Evolutionary conservation across 2,797 vertebrate species (phyloP), one percentile per base, ranked within the genome.

Genomic region (Acanthurus lineatus): DNA sequence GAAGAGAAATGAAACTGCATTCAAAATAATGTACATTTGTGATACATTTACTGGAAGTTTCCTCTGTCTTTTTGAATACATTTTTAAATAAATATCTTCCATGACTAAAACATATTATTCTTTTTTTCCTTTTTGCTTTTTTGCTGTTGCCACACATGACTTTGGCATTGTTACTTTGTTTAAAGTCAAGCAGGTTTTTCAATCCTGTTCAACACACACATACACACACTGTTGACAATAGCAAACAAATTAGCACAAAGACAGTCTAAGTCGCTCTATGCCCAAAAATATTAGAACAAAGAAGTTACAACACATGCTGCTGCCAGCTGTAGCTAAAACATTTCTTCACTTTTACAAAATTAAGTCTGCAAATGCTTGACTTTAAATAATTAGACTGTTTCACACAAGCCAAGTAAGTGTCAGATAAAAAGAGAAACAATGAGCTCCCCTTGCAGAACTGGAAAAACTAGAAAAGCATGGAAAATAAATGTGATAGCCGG

Each of bases 151-250:
- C 57, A 54, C 72, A 22, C 11, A 14, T 9, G 16, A 35, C 20
- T 45, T 15, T 3, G 22, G 22, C 4, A 49, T 2, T 15, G 44
- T 15, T 11, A 9, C 25, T 9, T 74, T 48, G 63, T 51, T 69
- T 78, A 80, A 45, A 51, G 64, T 79, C 51, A 17, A 88, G 62
- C 79, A 84, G 84, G 79, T 25, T 89, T 92, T 14, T 65, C 28
- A 52, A 32, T 73, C 71, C 58, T 76, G 69, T 79, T 87, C 38
- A 25, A 25, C 25, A 25, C 25, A 25, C 25, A 25, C 25, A 25
- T 3, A 25, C 25, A 25, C 25, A 25, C 25, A 12, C 5, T 61
- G n/a, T 38, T 52, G 20, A 32, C 53, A 38, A 63, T 79, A 67
- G 66, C 69, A 84, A 73, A 54, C 61, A 68, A 52, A 77, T 66